Percentiles rank a stretch among this genome's conserved stretches.
Conservation (phyloP, 1,140 invertebrate genomes). For the Dufourea novaeangliae region DNA sequence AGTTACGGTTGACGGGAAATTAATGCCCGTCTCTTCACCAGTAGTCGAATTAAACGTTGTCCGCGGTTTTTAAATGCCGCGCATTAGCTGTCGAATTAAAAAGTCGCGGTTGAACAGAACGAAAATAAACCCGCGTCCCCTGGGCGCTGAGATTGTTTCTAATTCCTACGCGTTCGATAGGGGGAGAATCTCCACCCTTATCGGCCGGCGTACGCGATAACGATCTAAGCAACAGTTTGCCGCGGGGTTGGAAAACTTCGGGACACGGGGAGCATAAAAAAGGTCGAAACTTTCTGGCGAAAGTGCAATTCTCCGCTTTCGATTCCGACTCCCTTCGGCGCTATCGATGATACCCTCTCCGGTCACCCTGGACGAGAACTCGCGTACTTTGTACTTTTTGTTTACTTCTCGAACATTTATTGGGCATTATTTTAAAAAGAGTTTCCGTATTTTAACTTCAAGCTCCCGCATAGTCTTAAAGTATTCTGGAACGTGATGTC, state of each 20-base stretch:
- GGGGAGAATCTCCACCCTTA: conserved; percentile 47
- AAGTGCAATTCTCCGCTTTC: conserved; percentile 57
- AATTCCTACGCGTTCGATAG: conserved; percentile 58
- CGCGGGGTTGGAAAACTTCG: conserved; percentile 61
- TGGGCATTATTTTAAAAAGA: no score
- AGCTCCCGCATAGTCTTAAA: no score
- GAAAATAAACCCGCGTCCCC: conserved; percentile 28
- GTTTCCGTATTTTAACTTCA: not conserved
- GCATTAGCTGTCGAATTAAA: conserved; percentile 49
- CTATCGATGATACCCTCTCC: not conserved
- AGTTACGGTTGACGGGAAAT: conserved; percentile 27
- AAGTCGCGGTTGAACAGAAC: conserved; percentile 43
- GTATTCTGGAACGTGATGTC: not conserved
- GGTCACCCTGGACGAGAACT: conserved; percentile 12
- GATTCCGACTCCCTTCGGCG: conserved; percentile 43
- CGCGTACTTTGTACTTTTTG: not conserved
- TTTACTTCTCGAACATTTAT: not conserved
- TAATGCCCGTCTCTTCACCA: not conserved
- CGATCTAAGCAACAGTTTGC: conserved; percentile 75
- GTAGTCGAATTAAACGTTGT: conserved; percentile 39
- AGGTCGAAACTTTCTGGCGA: conserved; percentile 62
- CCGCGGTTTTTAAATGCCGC: conserved; percentile 28
- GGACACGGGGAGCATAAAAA: conserved; percentile 60
- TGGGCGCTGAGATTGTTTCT: conserved; percentile 60
- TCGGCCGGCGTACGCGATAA: conserved; percentile 65